Conservation (phyloP, 2,113 vertebrate species). For the Spea multiplicata region DNA sequence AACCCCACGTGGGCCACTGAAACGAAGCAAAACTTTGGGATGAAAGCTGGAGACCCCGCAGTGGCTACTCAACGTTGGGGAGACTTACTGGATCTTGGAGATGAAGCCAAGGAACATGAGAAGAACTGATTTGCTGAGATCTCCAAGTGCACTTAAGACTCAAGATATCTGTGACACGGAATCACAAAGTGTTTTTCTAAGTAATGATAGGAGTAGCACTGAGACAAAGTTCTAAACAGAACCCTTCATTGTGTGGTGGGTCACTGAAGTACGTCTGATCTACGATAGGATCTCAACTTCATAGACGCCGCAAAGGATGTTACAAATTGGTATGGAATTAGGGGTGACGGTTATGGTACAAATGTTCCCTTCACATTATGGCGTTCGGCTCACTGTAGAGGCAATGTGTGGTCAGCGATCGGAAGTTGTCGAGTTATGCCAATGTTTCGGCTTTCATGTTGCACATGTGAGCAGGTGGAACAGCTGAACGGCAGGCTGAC, state of each 20-base stretch:
- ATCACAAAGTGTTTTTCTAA: not conserved
- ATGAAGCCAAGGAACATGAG: no score
- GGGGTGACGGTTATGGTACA: not conserved
- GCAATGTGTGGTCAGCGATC: not conserved
- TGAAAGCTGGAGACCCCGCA: no score
- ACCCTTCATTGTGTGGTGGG: not conserved
- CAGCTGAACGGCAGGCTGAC: constrained; percentile 19
- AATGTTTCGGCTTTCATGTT: not conserved
- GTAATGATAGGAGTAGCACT: not conserved
- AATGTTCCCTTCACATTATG: not conserved
- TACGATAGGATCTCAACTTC: not conserved
- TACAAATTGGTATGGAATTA: constrained; percentile 12
- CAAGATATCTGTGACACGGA: not conserved
- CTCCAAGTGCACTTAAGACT: no score
- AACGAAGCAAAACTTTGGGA: no score
- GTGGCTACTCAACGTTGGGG: no score
- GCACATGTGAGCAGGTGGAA: constrained; percentile 38
- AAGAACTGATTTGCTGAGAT: no score
- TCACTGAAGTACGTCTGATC: not conserved
- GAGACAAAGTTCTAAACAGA: not conserved
- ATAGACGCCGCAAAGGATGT: not conserved
- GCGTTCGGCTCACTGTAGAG: constrained; percentile 1
- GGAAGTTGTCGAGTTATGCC: constrained; percentile 18
- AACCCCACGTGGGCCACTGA: no score
- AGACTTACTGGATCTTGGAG: no score